A percentile compares a stretch with the other conserved stretches of the same genome.
These are phyloP conservation scores for Aphrocallistes beatrix DNA, from an alignment of 37 sponge, comb jelly and placozoan species.

Conservation along the genomic window DNA sequence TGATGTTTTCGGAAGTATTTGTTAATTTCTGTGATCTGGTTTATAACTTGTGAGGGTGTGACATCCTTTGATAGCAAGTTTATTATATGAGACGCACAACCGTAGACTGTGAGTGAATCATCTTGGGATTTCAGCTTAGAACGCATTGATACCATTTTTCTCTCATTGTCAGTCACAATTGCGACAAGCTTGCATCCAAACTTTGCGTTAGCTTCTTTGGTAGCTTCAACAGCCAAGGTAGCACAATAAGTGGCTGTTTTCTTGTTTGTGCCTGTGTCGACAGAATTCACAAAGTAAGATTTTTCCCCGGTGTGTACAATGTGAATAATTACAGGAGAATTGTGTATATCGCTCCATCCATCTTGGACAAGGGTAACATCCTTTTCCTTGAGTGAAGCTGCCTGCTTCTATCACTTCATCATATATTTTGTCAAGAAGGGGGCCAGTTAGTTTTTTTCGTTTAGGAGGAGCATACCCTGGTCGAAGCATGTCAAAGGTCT, in stretches of 20 bases:
- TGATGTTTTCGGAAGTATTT: not conserved
- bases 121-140: not conserved
- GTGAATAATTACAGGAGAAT: not conserved
- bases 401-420: not conserved
- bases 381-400: not conserved
- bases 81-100: not conserved
- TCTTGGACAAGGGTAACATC: not conserved
- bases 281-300: not conserved
- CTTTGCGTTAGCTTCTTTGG: not conserved
- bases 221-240: not conserved
- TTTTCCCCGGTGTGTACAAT: not conserved
- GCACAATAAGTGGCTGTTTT: not conserved
- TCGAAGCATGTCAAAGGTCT: not conserved
- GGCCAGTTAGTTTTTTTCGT: not conserved
- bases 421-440: not conserved
- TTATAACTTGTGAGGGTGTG: not conserved
- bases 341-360: not conserved
- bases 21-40: slow-evolving; percentile 7
- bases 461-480: not conserved
- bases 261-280: not conserved
- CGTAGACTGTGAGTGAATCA: not conserved
- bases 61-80: not conserved
- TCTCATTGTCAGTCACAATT: not conserved
- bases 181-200: not conserved
- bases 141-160: not conserved